Evolutionary conservation across 2,888 invertebrate genomes (phyloP), one percentile per base, ranked within the genome.

Genomic region (Epinotia ramella): DNA sequence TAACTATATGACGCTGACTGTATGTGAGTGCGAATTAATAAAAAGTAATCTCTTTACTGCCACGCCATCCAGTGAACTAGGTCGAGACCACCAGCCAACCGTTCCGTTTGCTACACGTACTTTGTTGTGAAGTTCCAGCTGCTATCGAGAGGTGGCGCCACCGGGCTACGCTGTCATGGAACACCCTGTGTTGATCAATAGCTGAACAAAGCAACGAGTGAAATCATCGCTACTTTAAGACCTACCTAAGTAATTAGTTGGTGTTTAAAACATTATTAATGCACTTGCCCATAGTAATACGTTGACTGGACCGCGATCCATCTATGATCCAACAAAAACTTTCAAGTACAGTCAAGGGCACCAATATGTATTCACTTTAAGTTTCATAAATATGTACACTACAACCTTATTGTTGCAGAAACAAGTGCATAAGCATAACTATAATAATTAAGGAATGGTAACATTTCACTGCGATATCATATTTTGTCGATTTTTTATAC

Each of bases 141-240:
- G 3, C 53, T 1, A 13, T n/a, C 24, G 53, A 73, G 11, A 73
- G 73, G n/a, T 68, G 68, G 73, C 67, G 73, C 62, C 28, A 53
- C 53, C 24, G 28, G 44, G 44, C 40, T 44, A n/a, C 6, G n/a
- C 59, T 59, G 59, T n/a, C 24, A n/a, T 11, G 44, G 13, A 67
- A 40, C 59, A 28, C 69, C 46, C 24, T 40, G 68, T 18, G 57
- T 40, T 40, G 56, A 73, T 68, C 73, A 73, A 67, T 73, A 73
- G 46, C 44, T 33, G 46, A 64, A 73, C 46, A 46, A 73, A 64
- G 57, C 13, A 28, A 57, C 9, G 68, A 60, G 57, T 69, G 46
- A 74, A 73, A 69, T 74, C 59, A 70, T 44, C 44, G 57, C 68
- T 57, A 57, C 20, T 13, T 24, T 56, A 7, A 20, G 18, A 57